Conservation (phyloP, 2,113 vertebrate species). For the Hepsetus odoe region DNA sequence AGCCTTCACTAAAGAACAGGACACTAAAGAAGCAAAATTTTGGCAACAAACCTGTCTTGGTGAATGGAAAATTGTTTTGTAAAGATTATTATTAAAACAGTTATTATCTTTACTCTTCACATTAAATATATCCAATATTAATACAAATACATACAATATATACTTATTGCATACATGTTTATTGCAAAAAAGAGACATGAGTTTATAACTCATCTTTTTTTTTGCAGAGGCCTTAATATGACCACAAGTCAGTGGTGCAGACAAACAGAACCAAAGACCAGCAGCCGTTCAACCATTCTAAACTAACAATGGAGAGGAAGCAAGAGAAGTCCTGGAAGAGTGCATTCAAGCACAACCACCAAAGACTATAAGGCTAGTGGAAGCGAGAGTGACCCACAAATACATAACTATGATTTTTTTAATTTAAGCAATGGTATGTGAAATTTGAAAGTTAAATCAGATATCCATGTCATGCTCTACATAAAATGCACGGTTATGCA, state of each 20-base stretch:
- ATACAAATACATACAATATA: too few species aligned
- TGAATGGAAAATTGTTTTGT: too few species aligned
- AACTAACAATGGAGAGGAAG: constrained; percentile 5
- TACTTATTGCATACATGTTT: too few species aligned
- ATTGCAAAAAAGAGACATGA: constrained; percentile 4
- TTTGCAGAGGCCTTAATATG: constrained; percentile 3
- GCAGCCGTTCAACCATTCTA: neutral
- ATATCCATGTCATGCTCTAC: neutral
- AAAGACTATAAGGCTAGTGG: neutral
- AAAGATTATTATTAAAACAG: too few species aligned
- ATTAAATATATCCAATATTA: too few species aligned
- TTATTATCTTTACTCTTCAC: too few species aligned
- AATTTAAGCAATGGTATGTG: neutral
- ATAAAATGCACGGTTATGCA: neutral
- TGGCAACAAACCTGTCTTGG: too few species aligned
- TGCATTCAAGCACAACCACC: neutral
- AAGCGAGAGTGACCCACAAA: neutral
- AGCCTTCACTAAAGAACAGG: too few species aligned
- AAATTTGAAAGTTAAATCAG: neutral
- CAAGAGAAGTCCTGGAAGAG: neutral
- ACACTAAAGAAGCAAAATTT: too few species aligned
- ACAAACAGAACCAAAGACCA: neutral
- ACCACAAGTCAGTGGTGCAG: constrained; percentile 1
- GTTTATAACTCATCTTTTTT: neutral
- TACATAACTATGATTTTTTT: neutral